Evolutionary conservation across 2,888 invertebrate species (phyloP).

Genomic region (Tolmerus cingulatus): DNA sequence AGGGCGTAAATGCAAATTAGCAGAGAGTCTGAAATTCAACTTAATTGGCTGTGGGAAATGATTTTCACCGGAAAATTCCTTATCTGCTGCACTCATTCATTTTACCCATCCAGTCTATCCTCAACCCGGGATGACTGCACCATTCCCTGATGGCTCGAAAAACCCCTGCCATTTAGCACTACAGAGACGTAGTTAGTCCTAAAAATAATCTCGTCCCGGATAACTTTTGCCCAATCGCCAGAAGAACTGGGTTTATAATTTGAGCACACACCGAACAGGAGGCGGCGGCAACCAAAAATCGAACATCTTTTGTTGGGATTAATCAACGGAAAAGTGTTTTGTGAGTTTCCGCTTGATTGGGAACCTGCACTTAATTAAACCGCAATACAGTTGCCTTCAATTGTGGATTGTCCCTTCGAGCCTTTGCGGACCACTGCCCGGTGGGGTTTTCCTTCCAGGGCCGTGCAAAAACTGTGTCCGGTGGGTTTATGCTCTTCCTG

Average conservation of each 20-base stretch:
- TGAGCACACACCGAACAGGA: background rate
- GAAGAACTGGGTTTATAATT: background rate
- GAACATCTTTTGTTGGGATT: background rate
- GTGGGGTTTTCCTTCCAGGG: background rate
- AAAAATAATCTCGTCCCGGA: background rate
- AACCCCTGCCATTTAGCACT: background rate
- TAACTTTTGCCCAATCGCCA: background rate
- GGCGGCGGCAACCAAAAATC: background rate
- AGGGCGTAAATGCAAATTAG: conserved; percentile 22
- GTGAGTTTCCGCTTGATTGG: background rate
- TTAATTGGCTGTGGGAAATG: conserved; percentile 36
- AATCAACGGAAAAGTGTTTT: background rate
- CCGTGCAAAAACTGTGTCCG: background rate
- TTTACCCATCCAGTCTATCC: background rate
- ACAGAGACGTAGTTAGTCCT: background rate
- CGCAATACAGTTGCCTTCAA: background rate
- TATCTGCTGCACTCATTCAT: background rate
- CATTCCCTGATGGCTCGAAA: background rate
- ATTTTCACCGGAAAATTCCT: conserved; percentile 25
- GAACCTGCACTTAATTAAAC: background rate
- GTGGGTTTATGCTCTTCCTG: background rate
- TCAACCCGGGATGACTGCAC: background rate
- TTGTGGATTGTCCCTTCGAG: background rate
- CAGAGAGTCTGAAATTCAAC: background rate
- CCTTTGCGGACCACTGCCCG: background rate